Evolutionary conservation across 2,113 vertebrate species (phyloP).

Genomic region (Alligator sinensis): DNA sequence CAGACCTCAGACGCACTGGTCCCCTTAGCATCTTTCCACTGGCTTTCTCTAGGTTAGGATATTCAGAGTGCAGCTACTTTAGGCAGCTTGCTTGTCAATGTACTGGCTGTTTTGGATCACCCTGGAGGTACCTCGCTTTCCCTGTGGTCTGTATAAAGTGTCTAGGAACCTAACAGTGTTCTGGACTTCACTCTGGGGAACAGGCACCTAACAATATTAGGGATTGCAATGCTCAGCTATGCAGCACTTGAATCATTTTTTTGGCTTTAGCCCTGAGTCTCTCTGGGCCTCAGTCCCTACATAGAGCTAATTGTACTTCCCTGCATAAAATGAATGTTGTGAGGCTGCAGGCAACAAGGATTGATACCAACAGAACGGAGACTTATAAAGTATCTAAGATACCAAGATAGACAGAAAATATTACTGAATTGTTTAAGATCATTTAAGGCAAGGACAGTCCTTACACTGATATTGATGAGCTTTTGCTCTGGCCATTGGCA

Average conservation of each 20-base stretch:
- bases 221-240: too few relatives aligned
- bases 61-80: too few relatives aligned
- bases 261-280: not conserved
- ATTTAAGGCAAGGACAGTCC: not conserved
- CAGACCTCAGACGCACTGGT: not conserved
- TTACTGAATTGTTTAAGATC: not conserved
- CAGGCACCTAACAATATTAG: too few relatives aligned
- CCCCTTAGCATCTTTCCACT: not conserved
- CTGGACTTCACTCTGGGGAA: too few relatives aligned
- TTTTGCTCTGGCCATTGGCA: not conserved
- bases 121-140: too few relatives aligned
- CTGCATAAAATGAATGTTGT: not conserved
- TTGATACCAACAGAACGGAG: not conserved
- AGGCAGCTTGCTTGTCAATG: too few relatives aligned
- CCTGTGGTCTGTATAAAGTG: too few relatives aligned
- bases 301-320: not conserved
- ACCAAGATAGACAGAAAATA: not conserved
- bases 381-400: too few relatives aligned
- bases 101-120: too few relatives aligned
- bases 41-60: not conserved
- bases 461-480: not conserved
- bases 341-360: not conserved
- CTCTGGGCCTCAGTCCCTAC: not conserved
- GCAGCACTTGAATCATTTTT: too few relatives aligned
- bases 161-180: too few relatives aligned